Evolutionary conservation across 2,888 invertebrate species (phyloP), one percentile per base, ranked within the genome.

Genomic region (Amphipyra berbera): DNA sequence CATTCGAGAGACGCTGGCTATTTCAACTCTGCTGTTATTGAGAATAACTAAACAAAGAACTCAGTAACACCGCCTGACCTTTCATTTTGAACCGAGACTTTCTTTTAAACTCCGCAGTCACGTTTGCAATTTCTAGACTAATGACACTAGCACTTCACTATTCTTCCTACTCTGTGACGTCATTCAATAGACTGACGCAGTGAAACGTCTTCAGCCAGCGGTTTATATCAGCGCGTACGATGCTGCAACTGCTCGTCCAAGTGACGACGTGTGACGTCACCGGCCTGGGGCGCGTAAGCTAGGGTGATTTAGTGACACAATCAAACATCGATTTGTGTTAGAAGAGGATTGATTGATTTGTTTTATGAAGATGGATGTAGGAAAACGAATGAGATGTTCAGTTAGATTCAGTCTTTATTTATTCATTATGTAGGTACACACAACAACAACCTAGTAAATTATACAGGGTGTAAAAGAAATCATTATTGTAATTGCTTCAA

Each of bases 181-280:
- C 1, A 27, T 73, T 61, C 45, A 55, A 61, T 68, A 37, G 38
- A 41, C 7, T 4, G 27, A 12, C 7, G 42, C 53, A 68, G 42
- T 14, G 68, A 59, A 73, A 60, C 15, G 57, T 50, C 71, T 73
- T 63, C 46, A 55, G 75, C 53, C 53, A 41, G 53, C 35, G 64
- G 53, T 46, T 54, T 68, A 53, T 46, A 62, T 62, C 21, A 3
- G 21, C 21, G 3, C 3, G 53, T 68, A 14, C 21, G 35, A 57
- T 69, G 74, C 70, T 57, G 74, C 53, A 44, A 35, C 37, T 9
- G n/a, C 27, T 42, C 42, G 63, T 15, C 49, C 30, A 13, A 52
- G 74, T 68, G 69, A 30, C 46, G 64, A 70, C 64, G 37, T 49
- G 70, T 15, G 46, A 47, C 46, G 46, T 48, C 49, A 45, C 14